These are phyloP conservation scores for Aurelia sp. DNA, from an alignment of 30 jellyfish, hydroid and myxozoan genomes.

Conservation along the genomic window DNA sequence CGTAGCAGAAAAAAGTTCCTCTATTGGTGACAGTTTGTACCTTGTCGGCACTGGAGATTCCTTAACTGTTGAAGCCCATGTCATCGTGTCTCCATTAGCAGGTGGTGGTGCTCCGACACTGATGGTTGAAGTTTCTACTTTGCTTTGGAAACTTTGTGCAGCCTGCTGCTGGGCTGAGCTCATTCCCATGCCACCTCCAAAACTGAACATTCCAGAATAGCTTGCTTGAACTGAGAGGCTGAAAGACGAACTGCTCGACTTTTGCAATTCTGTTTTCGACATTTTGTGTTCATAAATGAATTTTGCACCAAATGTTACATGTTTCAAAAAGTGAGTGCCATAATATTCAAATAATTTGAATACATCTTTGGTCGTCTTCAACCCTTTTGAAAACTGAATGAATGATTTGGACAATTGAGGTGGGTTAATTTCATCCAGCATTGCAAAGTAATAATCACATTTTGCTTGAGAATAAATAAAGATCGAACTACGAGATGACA, in stretches of 20 bases:
- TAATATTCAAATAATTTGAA: conserved; percentile 52
- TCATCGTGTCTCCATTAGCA: conserved; percentile 58
- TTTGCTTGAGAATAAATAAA: conserved; percentile 61
- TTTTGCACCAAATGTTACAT: conserved; percentile 73
- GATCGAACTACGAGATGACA: conserved; percentile 42
- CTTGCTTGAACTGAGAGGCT: conserved; percentile 61
- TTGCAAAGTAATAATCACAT: conserved; percentile 62
- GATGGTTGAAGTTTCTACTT: conserved; percentile 62
- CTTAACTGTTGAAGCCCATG: conserved; percentile 79
- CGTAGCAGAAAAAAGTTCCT: conserved; percentile 44
- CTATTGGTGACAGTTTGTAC: conserved; percentile 57
- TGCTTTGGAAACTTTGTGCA: conserved; percentile 39
- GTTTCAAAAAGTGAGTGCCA: conserved; percentile 64
- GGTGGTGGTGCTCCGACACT: conserved; percentile 86
- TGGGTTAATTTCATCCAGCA: conserved; percentile 61
- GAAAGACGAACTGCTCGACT: neutral
- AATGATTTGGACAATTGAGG: conserved; percentile 48
- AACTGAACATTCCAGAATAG: conserved; percentile 48
- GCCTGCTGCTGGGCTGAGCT: conserved; percentile 31
- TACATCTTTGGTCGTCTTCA: conserved; percentile 25
- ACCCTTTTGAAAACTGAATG: conserved; percentile 13
- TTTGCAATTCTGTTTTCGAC: conserved; percentile 31
- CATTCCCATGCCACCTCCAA: conserved; percentile 53
- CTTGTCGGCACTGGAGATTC: conserved; percentile 72
- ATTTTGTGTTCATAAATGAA: conserved; percentile 64